Base-by-base conservation (phyloP, 1,140 invertebrate genomes). In the Frieseomelitta varia region DNA sequence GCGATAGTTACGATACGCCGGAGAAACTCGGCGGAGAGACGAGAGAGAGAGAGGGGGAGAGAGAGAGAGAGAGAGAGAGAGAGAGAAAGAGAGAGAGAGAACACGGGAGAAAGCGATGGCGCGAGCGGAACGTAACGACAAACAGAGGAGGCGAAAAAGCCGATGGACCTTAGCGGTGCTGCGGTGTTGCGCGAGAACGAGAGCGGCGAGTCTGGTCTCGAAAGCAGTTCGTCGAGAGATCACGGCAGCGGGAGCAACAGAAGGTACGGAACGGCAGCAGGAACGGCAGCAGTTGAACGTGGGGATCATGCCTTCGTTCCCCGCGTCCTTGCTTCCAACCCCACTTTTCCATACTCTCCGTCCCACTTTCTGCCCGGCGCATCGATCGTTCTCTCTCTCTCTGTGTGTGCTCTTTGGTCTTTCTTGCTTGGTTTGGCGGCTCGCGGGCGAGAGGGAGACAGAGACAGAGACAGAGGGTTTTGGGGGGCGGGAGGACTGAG, bases 171-270 rank as follows among this genome's bases (percentile, higher is more conserved):
- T 14, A 19, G 27, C 47, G 30, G 14, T 19, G 15, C 21, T 30
- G 30, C n/a, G 14, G 8, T 72, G 77, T 73, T 87, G 85, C 85
- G 56, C 51, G 53, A 39, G 78, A 79, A 74, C 27, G 47, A 67
- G 78, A 71, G 53, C 53, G 67, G 65, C 55, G 84, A 77, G 79
- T 83, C 74, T 74, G 47, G 83, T 81, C n/a, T 65, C 58, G 78
- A 82, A 79, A 86, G 85, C 80, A 77, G 85, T 80, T 89, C 87
- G 74, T 75, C 79, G 81, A 88, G 79, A 87, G 88, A 90, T 90
- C 88, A 89, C 88, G 67, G 88, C 76, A 85, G 89, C 88, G 87
- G 88, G 88, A 89, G 88, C 88, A 87, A 90, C 88, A 84, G 85
- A 88, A 84, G 85, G 84, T 87, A 84, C 72, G 87, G 87, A 85